Base-by-base conservation (phyloP, 2,888 invertebrate species). In the Branchellion lobata region DNA sequence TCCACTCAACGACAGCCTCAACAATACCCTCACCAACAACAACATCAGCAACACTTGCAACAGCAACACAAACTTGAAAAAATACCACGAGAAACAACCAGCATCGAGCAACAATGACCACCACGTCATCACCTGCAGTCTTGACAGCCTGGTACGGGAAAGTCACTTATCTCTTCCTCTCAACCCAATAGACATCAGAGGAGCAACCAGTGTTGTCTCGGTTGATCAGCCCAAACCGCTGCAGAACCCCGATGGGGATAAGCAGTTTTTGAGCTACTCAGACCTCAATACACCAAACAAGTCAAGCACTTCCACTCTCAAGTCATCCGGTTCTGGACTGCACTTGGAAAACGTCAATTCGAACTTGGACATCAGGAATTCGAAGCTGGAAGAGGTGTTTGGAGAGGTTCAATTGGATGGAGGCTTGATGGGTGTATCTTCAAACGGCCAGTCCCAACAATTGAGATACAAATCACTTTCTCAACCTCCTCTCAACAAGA, bases 221-320 rank as follows among this genome's bases (percentile, higher is more conserved):
- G 69, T 29, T 29, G 21, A 69, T 14, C 34, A 8, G 27, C n/a
- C 65, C 29, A 29, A 65, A 65, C 3, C 65, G 8, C 69, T 69
- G 29, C 18, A 21, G 8, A 3, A 29, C 29, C 14, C 14, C 69
- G n/a, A 18, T 14, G 34, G 5, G 27, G 27, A 69, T 11, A 3
- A 31, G 5, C 8, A 29, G 18, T 69, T 69, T n/a, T 69, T 47
- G 53, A 40, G 53, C 29, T 36, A n/a, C 8, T 31, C 31, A 5
- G 77, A 77, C n/a, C n/a, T 57, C 33, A 61, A 33, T n/a, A 29
- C 65, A 14, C 77, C 77, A 0, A 57, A 77, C 14, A 53, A 61
- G 34, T 77, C 77, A 36, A 77, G 77, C 34, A 77, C 77, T 33
- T 77, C 77, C 8, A 77, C 77, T 1, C 36, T 77, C 11, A 77